phyloP scores from a whole-genome alignment of 2,888 invertebrate species.

The Cistogaster globosa region DNA sequence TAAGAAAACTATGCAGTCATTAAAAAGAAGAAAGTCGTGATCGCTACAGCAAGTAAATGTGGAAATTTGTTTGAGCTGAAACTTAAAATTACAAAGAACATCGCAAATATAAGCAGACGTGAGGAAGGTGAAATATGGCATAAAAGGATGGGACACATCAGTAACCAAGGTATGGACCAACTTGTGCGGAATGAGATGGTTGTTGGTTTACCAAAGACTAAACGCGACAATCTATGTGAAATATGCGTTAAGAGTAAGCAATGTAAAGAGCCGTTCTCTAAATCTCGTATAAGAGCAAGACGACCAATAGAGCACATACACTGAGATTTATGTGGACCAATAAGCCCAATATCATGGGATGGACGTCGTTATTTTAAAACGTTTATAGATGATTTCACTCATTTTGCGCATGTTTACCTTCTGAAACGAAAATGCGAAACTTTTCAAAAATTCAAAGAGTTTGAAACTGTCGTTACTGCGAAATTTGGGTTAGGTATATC shows the following conservation, averaged over 20 bases:
- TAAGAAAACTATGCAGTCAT: background rate
- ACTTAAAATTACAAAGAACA: background rate
- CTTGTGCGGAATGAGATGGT: background rate
- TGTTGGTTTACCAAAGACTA: background rate
- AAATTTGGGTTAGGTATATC: no score
- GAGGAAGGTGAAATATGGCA: background rate
- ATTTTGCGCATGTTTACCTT: no score
- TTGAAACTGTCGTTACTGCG: no score
- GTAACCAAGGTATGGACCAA: background rate
- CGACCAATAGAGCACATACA: background rate
- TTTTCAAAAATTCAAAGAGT: no score
- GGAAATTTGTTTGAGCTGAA: background rate
- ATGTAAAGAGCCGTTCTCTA: slow-evolving; percentile 37
- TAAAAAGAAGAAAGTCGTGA: background rate
- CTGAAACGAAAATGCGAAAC: no score
- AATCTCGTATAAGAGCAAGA: slow-evolving; percentile 7
- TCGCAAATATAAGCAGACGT: background rate
- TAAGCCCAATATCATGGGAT: no score
- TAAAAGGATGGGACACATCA: background rate
- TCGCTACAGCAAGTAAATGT: background rate
- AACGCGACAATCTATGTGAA: background rate
- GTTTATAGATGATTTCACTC: no score
- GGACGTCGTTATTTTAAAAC: no score
- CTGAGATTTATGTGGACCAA: no score
- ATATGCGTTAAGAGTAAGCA: slow-evolving; percentile 15